Evolutionary conservation across 2,113 vertebrate species (phyloP).

Genomic region (Charadrius vociferus): DNA sequence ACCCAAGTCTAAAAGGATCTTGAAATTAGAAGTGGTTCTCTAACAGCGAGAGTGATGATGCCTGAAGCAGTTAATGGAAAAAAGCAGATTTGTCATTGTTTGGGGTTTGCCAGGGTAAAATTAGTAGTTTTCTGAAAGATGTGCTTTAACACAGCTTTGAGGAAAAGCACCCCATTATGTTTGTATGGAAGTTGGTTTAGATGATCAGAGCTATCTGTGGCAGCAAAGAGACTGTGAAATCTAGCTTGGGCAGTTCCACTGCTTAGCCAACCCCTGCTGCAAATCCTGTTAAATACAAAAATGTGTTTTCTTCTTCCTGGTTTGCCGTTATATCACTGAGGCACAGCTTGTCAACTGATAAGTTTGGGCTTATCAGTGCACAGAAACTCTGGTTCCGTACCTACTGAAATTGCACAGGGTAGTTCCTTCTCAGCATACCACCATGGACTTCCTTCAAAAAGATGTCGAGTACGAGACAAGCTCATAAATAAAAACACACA

Average conservation of each 20-base stretch:
- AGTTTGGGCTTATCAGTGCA: background rate
- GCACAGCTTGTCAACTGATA: background rate
- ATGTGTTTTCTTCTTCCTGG: background rate
- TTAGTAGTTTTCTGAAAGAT: background rate
- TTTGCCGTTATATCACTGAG: background rate
- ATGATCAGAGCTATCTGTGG: background rate
- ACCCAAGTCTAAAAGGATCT: accelerated
- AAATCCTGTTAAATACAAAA: background rate
- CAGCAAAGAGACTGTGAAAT: background rate
- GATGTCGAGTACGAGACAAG: background rate
- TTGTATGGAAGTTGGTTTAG: background rate
- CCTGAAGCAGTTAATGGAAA: background rate
- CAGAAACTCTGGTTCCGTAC: background rate
- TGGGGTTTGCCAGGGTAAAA: background rate
- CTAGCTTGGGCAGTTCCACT: background rate
- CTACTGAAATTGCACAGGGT: background rate
- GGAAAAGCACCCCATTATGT: background rate
- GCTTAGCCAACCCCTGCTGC: background rate
- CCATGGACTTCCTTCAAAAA: background rate
- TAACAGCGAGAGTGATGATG: background rate
- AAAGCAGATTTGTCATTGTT: background rate
- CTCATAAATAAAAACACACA: background rate
- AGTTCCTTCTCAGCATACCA: background rate
- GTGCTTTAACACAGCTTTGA: background rate
- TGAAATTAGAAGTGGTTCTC: background rate